Percentiles rank a stretch among this genome's conserved stretches.
These are phyloP conservation scores for Hydroisotoma schaefferi DNA, from an alignment of 2,888 invertebrate species.

Conservation along the genomic window DNA sequence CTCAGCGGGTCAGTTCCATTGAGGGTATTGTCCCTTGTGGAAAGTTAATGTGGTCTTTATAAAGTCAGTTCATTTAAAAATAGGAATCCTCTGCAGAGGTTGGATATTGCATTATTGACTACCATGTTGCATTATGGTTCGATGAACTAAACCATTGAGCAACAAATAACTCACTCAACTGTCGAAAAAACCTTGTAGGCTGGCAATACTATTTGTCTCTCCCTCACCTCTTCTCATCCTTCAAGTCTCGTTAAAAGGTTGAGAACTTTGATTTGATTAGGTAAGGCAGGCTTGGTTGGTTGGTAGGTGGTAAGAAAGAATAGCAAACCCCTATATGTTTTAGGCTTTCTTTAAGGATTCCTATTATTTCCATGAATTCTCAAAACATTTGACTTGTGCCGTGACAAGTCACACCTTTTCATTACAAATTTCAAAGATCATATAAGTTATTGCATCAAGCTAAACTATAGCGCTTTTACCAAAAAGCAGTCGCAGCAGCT, in stretches of 20 bases:
- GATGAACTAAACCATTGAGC: conserved; percentile 14
- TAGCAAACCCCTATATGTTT: not conserved
- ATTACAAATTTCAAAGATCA: not conserved
- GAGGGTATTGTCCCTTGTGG: conserved; percentile 36
- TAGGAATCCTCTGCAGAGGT: conserved; percentile 5
- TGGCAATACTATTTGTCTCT: conserved; percentile 20
- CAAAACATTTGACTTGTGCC: conserved; percentile 1
- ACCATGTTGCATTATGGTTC: not conserved
- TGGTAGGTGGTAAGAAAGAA: not conserved
- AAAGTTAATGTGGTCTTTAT: conserved; percentile 37
- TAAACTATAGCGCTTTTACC: no score
- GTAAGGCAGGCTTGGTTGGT: not conserved
- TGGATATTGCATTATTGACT: not conserved
- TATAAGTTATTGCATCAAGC: no score
- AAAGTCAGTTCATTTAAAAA: conserved; percentile 34
- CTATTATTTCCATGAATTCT: not conserved
- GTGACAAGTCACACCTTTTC: conserved; percentile 1
- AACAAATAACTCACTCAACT: conserved; percentile 20
- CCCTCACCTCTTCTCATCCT: conserved; percentile 6
- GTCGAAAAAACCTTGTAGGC: conserved; percentile 17
- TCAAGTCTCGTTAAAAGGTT: conserved; percentile 5
- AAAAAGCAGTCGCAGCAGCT: no score
- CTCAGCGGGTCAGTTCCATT: conserved; percentile 28
- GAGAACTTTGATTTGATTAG: not conserved
- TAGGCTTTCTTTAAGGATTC: not conserved